Evolutionary conservation across 2,113 vertebrate genomes (phyloP).

Genomic region (Mustela nigripes): DNA sequence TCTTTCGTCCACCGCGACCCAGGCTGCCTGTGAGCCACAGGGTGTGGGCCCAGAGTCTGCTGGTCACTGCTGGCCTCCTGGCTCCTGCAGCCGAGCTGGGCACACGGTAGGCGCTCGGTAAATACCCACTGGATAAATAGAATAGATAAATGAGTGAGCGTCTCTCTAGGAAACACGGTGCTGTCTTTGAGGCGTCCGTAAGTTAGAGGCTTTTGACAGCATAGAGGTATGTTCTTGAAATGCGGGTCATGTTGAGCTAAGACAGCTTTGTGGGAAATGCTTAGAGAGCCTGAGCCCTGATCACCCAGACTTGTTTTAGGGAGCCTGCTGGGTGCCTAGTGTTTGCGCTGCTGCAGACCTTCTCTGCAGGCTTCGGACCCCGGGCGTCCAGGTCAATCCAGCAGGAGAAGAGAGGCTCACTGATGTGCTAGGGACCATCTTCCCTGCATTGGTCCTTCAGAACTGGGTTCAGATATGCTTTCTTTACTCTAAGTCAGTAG

Average conservation of each 20-base stretch:
- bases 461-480: not conserved
- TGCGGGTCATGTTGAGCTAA: not conserved
- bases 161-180: not conserved
- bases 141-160: not conserved
- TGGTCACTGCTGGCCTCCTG: not conserved
- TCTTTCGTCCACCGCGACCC: not conserved
- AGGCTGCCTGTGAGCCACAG: not conserved
- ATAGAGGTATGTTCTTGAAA: not conserved
- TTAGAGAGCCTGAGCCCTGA: not conserved
- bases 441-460: not conserved
- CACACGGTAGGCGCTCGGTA: not conserved
- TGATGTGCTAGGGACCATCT: not conserved
- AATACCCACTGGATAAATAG: not conserved
- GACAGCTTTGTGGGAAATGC: not conserved
- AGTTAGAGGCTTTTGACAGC: not conserved
- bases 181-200: not conserved
- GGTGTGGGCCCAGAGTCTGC: not conserved
- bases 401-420: not conserved
- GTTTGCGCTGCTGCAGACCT: not conserved
- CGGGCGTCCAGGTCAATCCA: not conserved
- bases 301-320: not conserved
- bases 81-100: not conserved
- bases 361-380: not conserved
- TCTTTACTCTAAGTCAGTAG: not conserved
- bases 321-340: not conserved